Base-by-base conservation (phyloP, 1,140 invertebrate species). In the Sycophila sp. region DNA sequence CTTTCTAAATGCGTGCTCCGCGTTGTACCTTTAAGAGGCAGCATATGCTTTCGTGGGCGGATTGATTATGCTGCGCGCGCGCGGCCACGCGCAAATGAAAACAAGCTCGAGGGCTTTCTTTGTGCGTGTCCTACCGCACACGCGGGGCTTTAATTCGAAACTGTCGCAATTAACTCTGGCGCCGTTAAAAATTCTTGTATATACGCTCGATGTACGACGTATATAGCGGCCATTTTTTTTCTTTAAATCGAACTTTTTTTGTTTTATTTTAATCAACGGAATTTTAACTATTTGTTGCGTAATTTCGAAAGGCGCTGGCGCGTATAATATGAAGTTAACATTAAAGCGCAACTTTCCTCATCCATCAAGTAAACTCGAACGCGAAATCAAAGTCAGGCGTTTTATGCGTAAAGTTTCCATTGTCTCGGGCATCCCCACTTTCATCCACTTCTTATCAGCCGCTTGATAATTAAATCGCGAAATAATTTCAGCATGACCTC, bases 41-140 rank as follows among this genome's bases (percentile, higher is more conserved):
- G 80, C 82, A 85, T 85, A 85, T 84, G 83, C 77, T 79, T 81
- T 68, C 74, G 76, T 76, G 81, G 78, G 69, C 59, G 78, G 76
- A 78, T 83, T 83, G 77, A 84, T 85, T 84, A 83, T 79, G 78
- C 76, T 69, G 76, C 66, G 63, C 69, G 65, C 56, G 30, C 4
- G n/a, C 3, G n/a, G 38, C 67, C 45, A 76, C n/a, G 64, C 69
- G 69, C 71, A 77, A 78, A 77, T 77, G 77, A 78, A 76, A 75
- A 70, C 73, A 73, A 63, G 74, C 74, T 75, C 75, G 55, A 42
- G 36, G 47, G 38, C 55, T 60, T 66, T 69, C 42, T 69, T 69
- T 60, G 40, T 30, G 40, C 17, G 22, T 55, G 15, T 30, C n/a
- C n/a, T n/a, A n/a, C n/a, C n/a, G n/a, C n/a, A n/a, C n/a, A n/a